A percentile compares a stretch with the other conserved stretches of the same genome.
Evolutionary conservation across 2,797 vertebrate genomes (phyloP).

Genomic region (Centroberyx gerrardi): DNA sequence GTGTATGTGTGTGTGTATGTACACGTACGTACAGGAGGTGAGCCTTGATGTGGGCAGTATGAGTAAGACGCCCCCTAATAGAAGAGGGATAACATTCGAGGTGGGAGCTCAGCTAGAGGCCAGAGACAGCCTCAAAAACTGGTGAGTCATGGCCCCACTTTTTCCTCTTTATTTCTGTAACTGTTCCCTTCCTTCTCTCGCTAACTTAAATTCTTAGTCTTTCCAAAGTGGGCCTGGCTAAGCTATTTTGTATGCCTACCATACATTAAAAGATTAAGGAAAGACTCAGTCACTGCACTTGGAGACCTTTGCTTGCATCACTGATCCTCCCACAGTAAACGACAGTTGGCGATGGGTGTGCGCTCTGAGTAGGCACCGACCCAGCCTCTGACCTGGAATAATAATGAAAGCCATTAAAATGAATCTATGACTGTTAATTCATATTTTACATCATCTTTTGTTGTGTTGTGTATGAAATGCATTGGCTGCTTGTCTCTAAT

Average conservation of each 20-base stretch:
- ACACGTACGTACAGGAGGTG: slow-evolving; percentile 73
- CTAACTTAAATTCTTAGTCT: slow-evolving; percentile 32
- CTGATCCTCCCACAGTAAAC: slow-evolving; percentile 10
- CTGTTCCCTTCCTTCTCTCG: slow-evolving; percentile 38
- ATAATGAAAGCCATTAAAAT: not conserved
- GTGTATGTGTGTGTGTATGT: slow-evolving; percentile 48
- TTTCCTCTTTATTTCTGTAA: slow-evolving; percentile 63
- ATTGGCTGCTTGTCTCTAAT: not conserved
- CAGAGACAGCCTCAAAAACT: slow-evolving; percentile 98
- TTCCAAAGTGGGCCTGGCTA: slow-evolving; percentile 15
- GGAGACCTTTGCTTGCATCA: slow-evolving; percentile 6
- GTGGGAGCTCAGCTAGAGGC: slow-evolving; percentile 98
- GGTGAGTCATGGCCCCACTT: slow-evolving; percentile 84
- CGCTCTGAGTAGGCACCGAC: not conserved
- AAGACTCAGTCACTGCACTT: not conserved
- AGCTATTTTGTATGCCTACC: not conserved
- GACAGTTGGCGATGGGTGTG: slow-evolving; percentile 4
- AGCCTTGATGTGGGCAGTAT: slow-evolving; percentile 88
- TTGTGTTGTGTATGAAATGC: not conserved
- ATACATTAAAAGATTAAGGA: not conserved
- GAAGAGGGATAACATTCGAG: slow-evolving; percentile 98
- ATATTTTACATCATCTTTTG: not conserved
- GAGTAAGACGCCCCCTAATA: slow-evolving; percentile 98
- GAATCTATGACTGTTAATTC: not conserved
- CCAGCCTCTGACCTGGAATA: slow-evolving; percentile 17